phyloP scores from a whole-genome alignment of 2,888 invertebrate species.

The Mactromeris polynyma region DNA sequence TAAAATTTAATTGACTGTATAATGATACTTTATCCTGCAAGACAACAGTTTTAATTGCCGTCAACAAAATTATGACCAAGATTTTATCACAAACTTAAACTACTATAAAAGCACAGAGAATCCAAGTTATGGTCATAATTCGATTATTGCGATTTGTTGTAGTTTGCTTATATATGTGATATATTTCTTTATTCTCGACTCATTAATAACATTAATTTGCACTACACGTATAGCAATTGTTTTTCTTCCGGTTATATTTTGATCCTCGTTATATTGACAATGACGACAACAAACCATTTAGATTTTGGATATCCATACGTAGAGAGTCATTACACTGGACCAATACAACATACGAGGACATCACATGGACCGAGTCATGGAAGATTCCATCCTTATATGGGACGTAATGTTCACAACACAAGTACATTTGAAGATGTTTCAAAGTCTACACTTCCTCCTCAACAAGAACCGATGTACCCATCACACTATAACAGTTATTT shows the following conservation, averaged over 20 bases:
- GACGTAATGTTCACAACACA: not conserved
- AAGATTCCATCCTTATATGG: slow-evolving; percentile 10
- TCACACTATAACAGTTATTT: not conserved
- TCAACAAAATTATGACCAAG: not conserved
- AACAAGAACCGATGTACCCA: not conserved
- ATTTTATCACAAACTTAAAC: not conserved
- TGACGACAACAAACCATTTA: not conserved
- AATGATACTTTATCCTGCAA: not conserved
- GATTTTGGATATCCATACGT: not conserved
- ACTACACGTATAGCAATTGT: not conserved
- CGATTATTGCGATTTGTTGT: not conserved
- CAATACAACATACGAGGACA: not conserved
- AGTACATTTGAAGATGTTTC: not conserved
- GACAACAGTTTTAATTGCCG: not conserved
- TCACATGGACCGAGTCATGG: not conserved
- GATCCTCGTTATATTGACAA: not conserved
- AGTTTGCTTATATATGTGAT: not conserved
- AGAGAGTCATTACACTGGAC: not conserved
- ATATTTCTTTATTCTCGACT: not conserved
- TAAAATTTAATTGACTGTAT: not conserved
- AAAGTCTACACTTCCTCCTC: not conserved
- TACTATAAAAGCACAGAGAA: not conserved
- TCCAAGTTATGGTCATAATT: not conserved
- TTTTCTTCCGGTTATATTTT: not conserved
- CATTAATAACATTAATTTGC: not conserved